A percentile compares a stretch with the other conserved stretches of the same genome.
Conservation (phyloP, 2,888 invertebrate genomes). For the Cerastis leucographa region DNA sequence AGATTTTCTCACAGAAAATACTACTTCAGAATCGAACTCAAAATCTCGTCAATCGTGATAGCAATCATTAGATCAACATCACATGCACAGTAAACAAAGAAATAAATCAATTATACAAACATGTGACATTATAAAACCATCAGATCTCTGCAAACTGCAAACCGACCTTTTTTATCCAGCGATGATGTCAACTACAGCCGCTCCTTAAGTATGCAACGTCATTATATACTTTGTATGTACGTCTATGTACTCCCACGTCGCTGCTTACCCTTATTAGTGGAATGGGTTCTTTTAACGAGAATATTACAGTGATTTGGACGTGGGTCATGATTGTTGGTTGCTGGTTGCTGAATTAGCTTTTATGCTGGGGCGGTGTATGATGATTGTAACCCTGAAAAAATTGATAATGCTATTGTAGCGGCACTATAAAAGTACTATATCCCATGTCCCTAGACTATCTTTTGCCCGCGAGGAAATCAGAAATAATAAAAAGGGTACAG, state of each 20-base stretch:
- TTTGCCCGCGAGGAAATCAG: not conserved
- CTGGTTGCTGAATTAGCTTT: constrained; percentile 1
- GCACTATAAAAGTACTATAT: too few relatives aligned
- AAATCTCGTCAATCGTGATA: not conserved
- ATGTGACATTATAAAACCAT: constrained; percentile 19
- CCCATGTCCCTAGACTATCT: not conserved
- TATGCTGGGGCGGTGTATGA: too few relatives aligned
- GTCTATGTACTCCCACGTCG: constrained; percentile 69
- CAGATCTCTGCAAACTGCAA: constrained; percentile 45
- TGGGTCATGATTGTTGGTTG: constrained; percentile 13
- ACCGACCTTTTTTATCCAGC: constrained; percentile 70
- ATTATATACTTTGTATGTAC: not conserved
- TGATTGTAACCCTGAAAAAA: not conserved
- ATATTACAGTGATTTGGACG: constrained; percentile 44
- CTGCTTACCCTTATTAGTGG: constrained; percentile 75
- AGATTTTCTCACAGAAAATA: not conserved
- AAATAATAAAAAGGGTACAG: not conserved
- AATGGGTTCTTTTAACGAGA: constrained; percentile 55
- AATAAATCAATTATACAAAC: constrained; percentile 9
- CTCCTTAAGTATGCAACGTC: constrained; percentile 69
- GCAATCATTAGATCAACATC: not conserved
- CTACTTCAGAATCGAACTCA: not conserved
- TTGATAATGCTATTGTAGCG: not conserved
- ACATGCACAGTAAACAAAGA: not conserved
- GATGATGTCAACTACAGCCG: constrained; percentile 77